phyloP scores from a whole-genome alignment of 1,140 invertebrate species.

The Sycophaga agraensis region DNA sequence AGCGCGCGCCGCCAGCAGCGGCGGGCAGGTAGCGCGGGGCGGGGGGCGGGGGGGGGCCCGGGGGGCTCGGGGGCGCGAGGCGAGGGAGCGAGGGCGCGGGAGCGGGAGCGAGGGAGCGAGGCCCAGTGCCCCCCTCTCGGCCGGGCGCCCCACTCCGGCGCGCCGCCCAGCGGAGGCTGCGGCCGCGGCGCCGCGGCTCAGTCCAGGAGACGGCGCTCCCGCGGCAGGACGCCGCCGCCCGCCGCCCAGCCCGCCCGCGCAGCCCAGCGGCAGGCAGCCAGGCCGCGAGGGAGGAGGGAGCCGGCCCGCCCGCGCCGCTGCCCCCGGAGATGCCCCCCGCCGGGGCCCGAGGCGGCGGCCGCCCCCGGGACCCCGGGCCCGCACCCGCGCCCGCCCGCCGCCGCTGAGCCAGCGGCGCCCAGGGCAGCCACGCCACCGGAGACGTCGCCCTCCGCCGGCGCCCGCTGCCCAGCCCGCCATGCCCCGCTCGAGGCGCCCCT shows the following conservation, averaged over 20 bases:
- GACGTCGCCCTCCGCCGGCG: neutral
- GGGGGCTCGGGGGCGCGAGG: constrained; percentile 34
- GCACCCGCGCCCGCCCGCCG: too few relatives aligned
- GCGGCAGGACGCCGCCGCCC: constrained; percentile 45
- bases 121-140: constrained; percentile 22
- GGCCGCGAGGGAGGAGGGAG: neutral
- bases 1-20: constrained; percentile 21
- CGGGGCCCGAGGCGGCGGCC: neutral
- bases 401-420: too few relatives aligned
- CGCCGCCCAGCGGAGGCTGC: neutral
- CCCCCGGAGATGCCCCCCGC: neutral
- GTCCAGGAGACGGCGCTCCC: constrained; percentile 55
- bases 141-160: constrained; percentile 7
- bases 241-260: neutral
- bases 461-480: constrained; percentile 34
- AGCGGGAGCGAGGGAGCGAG: neutral
- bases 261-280: neutral
- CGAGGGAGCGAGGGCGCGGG: constrained; percentile 49
- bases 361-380: neutral
- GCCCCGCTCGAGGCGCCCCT: constrained; percentile 36
- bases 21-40: too few relatives aligned
- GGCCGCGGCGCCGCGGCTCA: constrained; percentile 38
- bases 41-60: too few relatives aligned
- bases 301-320: neutral
- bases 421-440: too few relatives aligned